Evolutionary conservation across 2,888 invertebrate species (phyloP).

Genomic region (Limnephilus auricula): DNA sequence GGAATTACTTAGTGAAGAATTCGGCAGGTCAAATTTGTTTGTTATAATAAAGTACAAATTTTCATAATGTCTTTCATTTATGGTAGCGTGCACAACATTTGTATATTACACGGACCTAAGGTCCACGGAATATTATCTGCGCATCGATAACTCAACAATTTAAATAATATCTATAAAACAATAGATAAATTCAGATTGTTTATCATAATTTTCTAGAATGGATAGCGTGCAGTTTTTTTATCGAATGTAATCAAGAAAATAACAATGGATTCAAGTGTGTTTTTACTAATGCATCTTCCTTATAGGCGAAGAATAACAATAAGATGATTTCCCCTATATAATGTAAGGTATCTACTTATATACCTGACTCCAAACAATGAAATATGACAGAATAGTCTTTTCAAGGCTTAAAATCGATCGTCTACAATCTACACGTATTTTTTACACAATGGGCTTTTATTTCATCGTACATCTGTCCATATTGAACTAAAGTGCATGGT

Average conservation of each 20-base stretch:
- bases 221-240: neutral
- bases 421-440: neutral
- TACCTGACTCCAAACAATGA: neutral
- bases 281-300: neutral
- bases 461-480: neutral
- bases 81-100: too few species aligned
- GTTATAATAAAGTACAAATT: too few species aligned
- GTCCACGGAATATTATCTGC: too few species aligned
- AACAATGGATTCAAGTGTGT: neutral
- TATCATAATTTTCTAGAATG: neutral
- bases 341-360: neutral
- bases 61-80: too few species aligned
- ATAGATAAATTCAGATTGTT: neutral
- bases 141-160: neutral
- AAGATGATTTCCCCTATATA: neutral
- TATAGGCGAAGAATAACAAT: neutral
- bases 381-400: neutral
- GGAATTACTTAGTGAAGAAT: too few species aligned
- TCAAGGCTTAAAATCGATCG: neutral
- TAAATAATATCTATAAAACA: neutral
- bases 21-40: too few species aligned
- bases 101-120: neutral
- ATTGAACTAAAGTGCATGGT: neutral
- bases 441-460: neutral
- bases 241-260: neutral